These are phyloP conservation scores for Poecilia velifera DNA, from an alignment of 2,797 vertebrate species.

Conservation along the genomic window DNA sequence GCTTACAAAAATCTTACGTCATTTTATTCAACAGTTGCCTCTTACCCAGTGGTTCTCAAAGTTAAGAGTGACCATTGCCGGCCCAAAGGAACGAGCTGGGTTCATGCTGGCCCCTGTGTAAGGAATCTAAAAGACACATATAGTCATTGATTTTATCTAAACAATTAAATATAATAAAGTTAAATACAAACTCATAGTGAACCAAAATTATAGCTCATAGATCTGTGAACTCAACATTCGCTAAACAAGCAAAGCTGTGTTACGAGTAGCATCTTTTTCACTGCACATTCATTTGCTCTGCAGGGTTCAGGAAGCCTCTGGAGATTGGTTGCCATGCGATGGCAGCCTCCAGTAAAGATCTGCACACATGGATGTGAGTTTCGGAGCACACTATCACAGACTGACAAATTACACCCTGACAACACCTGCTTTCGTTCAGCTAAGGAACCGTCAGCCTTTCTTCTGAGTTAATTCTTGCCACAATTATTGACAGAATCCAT, in stretches of 20 bases:
- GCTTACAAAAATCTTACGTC: neutral
- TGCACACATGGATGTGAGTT: slow-evolving; percentile 66
- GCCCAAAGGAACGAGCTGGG: slow-evolving; percentile 94
- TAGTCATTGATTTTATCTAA: neutral
- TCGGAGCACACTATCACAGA: slow-evolving; percentile 55
- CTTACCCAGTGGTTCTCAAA: slow-evolving; percentile 96
- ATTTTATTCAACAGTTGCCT: slow-evolving; percentile 11
- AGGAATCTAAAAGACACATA: slow-evolving; percentile 83
- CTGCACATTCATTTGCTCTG: slow-evolving; percentile 62
- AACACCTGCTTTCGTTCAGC: slow-evolving; percentile 44
- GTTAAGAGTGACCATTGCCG: slow-evolving; percentile 89
- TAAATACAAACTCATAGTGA: neutral
- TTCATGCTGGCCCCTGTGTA: slow-evolving; percentile 98
- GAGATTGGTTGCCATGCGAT: slow-evolving; percentile 76
- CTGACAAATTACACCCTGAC: slow-evolving; percentile 30
- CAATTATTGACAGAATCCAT: neutral
- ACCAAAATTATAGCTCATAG: neutral
- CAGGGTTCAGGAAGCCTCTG: slow-evolving; percentile 58
- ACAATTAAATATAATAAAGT: neutral
- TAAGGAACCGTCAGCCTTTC: slow-evolving; percentile 18
- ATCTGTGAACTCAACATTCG: slow-evolving; percentile 7
- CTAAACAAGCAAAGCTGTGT: slow-evolving; percentile 25
- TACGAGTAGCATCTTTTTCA: slow-evolving; percentile 57
- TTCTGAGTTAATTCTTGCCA: slow-evolving; percentile 3
- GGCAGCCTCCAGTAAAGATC: slow-evolving; percentile 65